phyloP scores from a whole-genome alignment of 2,888 invertebrate species.

The Artemia sp. region DNA sequence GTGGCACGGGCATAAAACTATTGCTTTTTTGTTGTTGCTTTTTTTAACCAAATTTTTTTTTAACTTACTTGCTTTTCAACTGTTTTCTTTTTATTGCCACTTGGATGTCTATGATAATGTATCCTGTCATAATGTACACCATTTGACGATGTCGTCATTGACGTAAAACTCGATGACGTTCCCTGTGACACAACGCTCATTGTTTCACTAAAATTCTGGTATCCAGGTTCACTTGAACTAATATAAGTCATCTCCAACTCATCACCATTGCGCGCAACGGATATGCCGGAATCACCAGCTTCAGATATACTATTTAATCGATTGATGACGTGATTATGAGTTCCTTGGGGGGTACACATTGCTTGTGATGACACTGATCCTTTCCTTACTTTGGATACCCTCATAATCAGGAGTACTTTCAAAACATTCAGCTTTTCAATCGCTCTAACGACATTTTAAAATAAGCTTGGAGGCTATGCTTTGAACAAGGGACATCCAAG shows the following conservation, averaged over 20 bases:
- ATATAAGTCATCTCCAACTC: slow-evolving; percentile 9
- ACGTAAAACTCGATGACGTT: not conserved
- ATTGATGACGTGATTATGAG: slow-evolving; percentile 2
- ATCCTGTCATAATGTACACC: slow-evolving; percentile 10
- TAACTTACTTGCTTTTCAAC: slow-evolving; percentile 3
- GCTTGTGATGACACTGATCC: slow-evolving; percentile 6
- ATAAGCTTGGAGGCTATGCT: no score
- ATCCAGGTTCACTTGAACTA: slow-evolving; percentile 3
- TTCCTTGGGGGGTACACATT: slow-evolving; percentile 8
- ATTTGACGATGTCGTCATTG: not conserved
- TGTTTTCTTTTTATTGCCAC: slow-evolving; percentile 2
- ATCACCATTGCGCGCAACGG: not conserved
- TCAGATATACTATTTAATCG: not conserved
- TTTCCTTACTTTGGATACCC: not conserved
- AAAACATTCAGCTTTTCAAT: no score
- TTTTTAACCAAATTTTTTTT: not conserved
- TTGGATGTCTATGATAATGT: slow-evolving; percentile 14
- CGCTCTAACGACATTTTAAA: no score
- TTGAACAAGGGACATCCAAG: no score
- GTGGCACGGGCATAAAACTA: no score
- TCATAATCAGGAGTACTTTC: not conserved
- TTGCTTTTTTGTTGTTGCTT: no score
- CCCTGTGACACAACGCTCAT: not conserved
- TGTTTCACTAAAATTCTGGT: slow-evolving; percentile 14
- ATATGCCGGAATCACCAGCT: not conserved